phyloP scores from a whole-genome alignment of 2,797 vertebrate species.

The Chaetodon trifasciatus region DNA sequence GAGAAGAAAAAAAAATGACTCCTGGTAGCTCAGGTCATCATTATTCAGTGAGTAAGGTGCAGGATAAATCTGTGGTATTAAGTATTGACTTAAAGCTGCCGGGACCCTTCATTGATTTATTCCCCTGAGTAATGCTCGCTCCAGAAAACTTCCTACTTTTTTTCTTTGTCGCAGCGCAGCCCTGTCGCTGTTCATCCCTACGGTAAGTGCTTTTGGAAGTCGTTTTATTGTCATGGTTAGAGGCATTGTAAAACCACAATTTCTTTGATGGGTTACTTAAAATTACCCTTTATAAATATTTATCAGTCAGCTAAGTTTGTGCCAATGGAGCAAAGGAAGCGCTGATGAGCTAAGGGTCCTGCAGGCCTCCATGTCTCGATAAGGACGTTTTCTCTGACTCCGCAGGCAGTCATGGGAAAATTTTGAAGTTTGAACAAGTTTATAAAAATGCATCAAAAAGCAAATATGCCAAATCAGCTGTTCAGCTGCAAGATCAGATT shows the following conservation, averaged over 20 bases:
- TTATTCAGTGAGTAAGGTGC: slow-evolving; percentile 43
- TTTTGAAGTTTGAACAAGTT: slow-evolving; percentile 40
- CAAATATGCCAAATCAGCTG: slow-evolving; percentile 4
- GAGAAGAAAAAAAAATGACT: slow-evolving; percentile 35
- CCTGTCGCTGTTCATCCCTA: slow-evolving; percentile 63
- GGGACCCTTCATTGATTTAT: slow-evolving; percentile 63
- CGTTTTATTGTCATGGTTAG: slow-evolving; percentile 57
- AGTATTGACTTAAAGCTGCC: slow-evolving; percentile 69
- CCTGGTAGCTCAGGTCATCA: slow-evolving; percentile 29
- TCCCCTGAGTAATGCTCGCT: slow-evolving; percentile 35
- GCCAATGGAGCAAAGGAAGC: slow-evolving; percentile 67
- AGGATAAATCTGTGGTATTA: slow-evolving; percentile 59
- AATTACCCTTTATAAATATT: slow-evolving; percentile 78
- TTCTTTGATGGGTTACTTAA: slow-evolving; percentile 69
- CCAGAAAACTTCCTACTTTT: slow-evolving; percentile 55
- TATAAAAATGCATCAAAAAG: slow-evolving; percentile 38
- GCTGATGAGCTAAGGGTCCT: slow-evolving; percentile 58
- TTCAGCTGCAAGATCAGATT: no score
- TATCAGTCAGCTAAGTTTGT: slow-evolving; percentile 71
- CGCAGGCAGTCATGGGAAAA: slow-evolving; percentile 31
- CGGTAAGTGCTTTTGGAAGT: slow-evolving; percentile 66
- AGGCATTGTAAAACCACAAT: slow-evolving; percentile 62
- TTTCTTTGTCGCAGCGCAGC: slow-evolving; percentile 61
- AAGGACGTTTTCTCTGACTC: slow-evolving; percentile 23
- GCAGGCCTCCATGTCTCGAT: slow-evolving; percentile 24